Percentiles rank a stretch among this genome's conserved stretches.
Evolutionary conservation across 2,888 invertebrate species (phyloP).

Genomic region (Saturnia japonica): DNA sequence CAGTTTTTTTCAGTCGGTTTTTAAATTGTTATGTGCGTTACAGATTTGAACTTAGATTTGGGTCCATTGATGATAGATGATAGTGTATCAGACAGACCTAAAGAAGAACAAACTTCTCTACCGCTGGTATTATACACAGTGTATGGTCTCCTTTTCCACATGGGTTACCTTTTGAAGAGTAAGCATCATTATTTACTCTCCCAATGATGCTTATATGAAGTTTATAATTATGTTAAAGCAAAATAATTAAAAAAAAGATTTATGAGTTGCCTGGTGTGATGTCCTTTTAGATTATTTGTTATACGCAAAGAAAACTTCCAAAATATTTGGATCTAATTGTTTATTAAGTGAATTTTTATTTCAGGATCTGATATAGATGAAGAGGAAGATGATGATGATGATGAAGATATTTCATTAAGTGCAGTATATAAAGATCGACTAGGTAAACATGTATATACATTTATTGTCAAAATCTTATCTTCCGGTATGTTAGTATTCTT

Average conservation of each 20-base stretch:
- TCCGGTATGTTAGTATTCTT: too few relatives aligned
- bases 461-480: neutral
- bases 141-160: constrained; percentile 77
- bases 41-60: constrained; percentile 77
- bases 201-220: constrained; percentile 39
- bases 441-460: constrained; percentile 7
- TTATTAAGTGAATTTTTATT: constrained; percentile 34
- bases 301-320: neutral
- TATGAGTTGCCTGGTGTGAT: neutral
- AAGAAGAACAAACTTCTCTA: constrained; percentile 62
- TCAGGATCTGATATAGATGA: constrained; percentile 82
- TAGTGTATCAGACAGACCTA: constrained; percentile 52
- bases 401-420: constrained; percentile 85
- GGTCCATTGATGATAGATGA: constrained; percentile 69
- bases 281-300: neutral
- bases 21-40: constrained; percentile 48
- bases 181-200: constrained; percentile 63
- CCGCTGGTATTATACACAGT: constrained; percentile 76
- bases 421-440: constrained; percentile 19
- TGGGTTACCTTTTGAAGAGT: constrained; percentile 76
- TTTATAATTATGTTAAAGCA: neutral
- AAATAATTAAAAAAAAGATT: neutral
- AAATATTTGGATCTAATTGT: neutral
- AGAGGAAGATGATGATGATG: constrained; percentile 85
- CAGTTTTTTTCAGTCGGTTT: neutral